Evolutionary conservation across 2,797 vertebrate genomes (phyloP).

Genomic region (Pseudochirops cupreus): DNA sequence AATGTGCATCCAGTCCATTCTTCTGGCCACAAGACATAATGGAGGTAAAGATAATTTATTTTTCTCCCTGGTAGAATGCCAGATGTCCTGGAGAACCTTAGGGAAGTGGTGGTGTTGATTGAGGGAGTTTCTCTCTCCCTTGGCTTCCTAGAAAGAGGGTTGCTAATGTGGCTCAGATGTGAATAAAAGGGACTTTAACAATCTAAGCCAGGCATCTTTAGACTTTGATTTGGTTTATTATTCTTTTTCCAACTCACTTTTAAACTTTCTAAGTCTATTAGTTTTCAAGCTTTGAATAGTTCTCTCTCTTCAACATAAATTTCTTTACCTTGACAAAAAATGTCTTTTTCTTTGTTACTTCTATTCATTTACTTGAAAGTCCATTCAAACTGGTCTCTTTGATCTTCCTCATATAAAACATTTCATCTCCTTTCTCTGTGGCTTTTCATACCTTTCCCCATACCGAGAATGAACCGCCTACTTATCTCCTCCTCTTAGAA

Average conservation of each 20-base stretch:
- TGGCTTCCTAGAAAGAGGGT: background rate
- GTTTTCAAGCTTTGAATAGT: background rate
- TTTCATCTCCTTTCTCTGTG: fast-evolving
- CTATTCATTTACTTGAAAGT: background rate
- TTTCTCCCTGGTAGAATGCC: background rate
- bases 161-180: conserved; percentile 3
- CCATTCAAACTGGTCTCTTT: background rate
- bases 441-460: background rate
- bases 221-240: background rate
- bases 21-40: background rate
- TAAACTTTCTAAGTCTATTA: background rate
- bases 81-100: conserved; percentile 28
- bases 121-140: background rate
- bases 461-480: background rate
- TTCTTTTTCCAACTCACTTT: background rate
- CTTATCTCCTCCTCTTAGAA: background rate
- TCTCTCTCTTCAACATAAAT: background rate
- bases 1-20: background rate
- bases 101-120: background rate
- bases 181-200: background rate
- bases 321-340: conserved; percentile 34
- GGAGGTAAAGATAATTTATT: background rate
- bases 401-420: background rate
- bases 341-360: background rate
- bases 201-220: background rate